Conservation (phyloP, 2,113 vertebrate genomes). For the Zonotrichia leucophrys region DNA sequence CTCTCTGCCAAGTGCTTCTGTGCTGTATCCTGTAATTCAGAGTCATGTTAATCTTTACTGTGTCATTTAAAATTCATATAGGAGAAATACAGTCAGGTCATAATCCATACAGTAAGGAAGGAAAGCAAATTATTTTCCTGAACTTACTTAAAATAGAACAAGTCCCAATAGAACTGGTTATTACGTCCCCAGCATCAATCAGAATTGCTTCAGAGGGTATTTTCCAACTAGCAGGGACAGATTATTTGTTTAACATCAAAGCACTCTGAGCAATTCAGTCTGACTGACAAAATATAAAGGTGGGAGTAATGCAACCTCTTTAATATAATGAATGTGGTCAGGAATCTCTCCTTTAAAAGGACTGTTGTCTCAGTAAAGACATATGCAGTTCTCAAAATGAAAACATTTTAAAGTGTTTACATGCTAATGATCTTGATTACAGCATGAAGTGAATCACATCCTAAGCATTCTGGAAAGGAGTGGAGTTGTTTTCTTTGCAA, state of each 20-base stretch:
- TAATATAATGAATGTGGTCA: not conserved
- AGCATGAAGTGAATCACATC: not conserved
- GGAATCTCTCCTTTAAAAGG: not conserved
- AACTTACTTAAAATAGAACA: not conserved
- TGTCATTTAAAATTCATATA: constrained; percentile 21
- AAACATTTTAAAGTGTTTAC: not conserved
- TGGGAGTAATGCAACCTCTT: not conserved
- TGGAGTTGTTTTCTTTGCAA: not conserved
- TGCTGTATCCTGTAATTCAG: constrained; percentile 20
- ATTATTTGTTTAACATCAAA: not conserved
- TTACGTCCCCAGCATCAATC: rapidly evolving
- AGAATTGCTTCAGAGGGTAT: not conserved
- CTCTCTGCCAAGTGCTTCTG: constrained; percentile 29
- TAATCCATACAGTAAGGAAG: not conserved
- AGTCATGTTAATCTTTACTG: not conserved
- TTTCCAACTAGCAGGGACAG: not conserved
- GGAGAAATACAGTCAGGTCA: not conserved
- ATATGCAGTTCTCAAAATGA: not conserved
- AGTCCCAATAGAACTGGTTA: not conserved
- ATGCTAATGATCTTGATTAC: not conserved
- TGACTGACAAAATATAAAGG: not conserved
- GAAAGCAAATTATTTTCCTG: not conserved
- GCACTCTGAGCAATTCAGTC: not conserved
- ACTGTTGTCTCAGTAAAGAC: not conserved
- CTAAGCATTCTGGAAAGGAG: not conserved